phyloP scores from a whole-genome alignment of 30 jellyfish, hydroid and myxozoan genomes.

The Hydra vulgaris region DNA sequence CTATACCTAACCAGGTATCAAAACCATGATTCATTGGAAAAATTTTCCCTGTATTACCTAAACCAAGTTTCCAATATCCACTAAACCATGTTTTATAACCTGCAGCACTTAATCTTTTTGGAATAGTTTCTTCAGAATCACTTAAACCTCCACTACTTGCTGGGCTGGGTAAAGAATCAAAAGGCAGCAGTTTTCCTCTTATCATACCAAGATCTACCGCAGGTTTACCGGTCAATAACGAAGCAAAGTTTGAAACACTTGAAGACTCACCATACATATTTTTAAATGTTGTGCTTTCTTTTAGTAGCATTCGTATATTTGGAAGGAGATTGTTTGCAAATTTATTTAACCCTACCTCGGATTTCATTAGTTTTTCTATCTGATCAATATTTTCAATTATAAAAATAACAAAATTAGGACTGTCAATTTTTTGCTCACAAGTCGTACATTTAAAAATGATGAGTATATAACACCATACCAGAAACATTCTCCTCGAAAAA shows the following conservation, averaged over 20 bases:
- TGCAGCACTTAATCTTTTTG: slow-evolving; percentile 4
- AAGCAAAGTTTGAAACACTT: slow-evolving; percentile 36
- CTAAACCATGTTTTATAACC: slow-evolving; percentile 32
- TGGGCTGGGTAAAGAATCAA: slow-evolving; percentile 38
- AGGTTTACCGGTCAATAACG: slow-evolving; percentile 46
- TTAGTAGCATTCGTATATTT: slow-evolving; percentile 8
- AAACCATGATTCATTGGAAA: slow-evolving; percentile 56
- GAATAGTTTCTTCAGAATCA: slow-evolving; percentile 31
- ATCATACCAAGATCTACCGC: slow-evolving; percentile 62
- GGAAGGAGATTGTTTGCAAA: background rate
- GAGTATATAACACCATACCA: background rate
- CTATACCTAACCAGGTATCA: slow-evolving; percentile 65
- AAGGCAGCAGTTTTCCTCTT: slow-evolving; percentile 65
- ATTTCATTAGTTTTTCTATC: background rate
- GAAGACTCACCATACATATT: slow-evolving; percentile 39
- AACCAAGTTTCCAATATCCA: slow-evolving; percentile 72
- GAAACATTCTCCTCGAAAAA: background rate
- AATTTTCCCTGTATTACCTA: slow-evolving; percentile 38
- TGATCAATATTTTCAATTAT: slow-evolving; percentile 27
- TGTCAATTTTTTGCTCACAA: background rate
- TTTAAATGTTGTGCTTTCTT: slow-evolving; percentile 24
- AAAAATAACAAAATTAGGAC: slow-evolving; percentile 28
- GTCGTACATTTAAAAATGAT: background rate
- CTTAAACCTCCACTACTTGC: slow-evolving; percentile 68
- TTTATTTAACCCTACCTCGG: background rate